Evolutionary conservation across 1,140 invertebrate genomes (phyloP), one percentile per base, ranked within the genome.

Genomic region (Drosophila saltans): DNA sequence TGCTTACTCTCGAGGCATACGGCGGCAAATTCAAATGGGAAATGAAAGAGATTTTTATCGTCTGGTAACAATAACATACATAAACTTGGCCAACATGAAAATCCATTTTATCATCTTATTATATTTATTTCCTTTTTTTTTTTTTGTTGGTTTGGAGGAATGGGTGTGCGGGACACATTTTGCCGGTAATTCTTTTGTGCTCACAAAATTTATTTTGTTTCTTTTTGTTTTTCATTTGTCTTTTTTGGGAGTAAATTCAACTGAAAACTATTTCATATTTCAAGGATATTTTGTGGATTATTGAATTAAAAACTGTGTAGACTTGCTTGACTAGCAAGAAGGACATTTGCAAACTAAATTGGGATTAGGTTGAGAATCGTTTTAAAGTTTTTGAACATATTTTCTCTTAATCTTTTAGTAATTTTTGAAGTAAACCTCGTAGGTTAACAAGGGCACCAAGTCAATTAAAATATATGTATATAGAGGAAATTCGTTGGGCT

Each of bases 1-100:
- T 45, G 65, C 11, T 41, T 11, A 55, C 59, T 66, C 33, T 26
- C n/a, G 48, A 41, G 74, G 70, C 78, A 72, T 75, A 69, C 69
- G 71, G 40, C 61, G 39, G 64, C 79, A 86, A 86, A 86, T 86
- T 86, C 82, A 86, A 86, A 86, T 86, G 82, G 82, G 82, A 86
- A 86, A 86, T 86, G 75, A 86, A 79, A 80, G 66, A 86, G 82
- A 86, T 86, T 86, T 85, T 86, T 86, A 85, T 85, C 82, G 78
- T 56, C 41, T 56, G 48, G 57, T 59, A 52, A 69, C 75, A 59
- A 55, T 28, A 40, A 56, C n/a, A 78, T 57, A 69, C 81, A 78
- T 78, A 81, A 85, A 78, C 73, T 73, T 57, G 72, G 66, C 81
- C 77, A 72, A 86, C 78, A 79, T 60, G 78, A 75, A 86, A 81